Percentiles rank a stretch among this genome's conserved stretches.
These are phyloP conservation scores for Bhutanitis thaidina DNA, from an alignment of 2,888 invertebrate genomes.

Conservation along the genomic window DNA sequence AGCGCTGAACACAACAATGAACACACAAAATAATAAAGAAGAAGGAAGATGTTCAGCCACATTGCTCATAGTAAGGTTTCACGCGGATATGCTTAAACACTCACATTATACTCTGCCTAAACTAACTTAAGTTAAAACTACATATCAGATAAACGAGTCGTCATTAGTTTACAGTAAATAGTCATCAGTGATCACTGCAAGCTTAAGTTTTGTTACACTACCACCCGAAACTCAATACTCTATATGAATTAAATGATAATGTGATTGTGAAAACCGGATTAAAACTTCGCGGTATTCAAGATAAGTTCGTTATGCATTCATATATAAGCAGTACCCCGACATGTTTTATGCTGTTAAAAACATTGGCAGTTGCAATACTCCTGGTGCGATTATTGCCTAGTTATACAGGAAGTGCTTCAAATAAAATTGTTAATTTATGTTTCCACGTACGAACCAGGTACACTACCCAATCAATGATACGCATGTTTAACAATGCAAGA, in stretches of 20 bases:
- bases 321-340: background rate
- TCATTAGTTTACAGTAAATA: constrained; percentile 1
- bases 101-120: no score
- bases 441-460: background rate
- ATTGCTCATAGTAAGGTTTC: no score
- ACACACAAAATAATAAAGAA: no score
- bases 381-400: background rate
- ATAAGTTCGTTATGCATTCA: background rate
- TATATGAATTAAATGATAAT: constrained; percentile 1
- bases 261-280: constrained; percentile 6
- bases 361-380: background rate
- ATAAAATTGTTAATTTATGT: constrained; percentile 4
- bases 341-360: background rate
- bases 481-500: background rate
- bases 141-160: no score
- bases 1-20: no score
- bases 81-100: no score
- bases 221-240: constrained; percentile 8
- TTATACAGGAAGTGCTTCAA: constrained; percentile 1
- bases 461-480: background rate
- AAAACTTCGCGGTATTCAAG: background rate
- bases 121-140: no score
- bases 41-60: no score
- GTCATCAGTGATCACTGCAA: background rate
- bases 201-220: constrained; percentile 1